Evolutionary conservation across 2,888 invertebrate genomes (phyloP), one percentile per base, ranked within the genome.

Genomic region (Dexiosoma caninum): DNA sequence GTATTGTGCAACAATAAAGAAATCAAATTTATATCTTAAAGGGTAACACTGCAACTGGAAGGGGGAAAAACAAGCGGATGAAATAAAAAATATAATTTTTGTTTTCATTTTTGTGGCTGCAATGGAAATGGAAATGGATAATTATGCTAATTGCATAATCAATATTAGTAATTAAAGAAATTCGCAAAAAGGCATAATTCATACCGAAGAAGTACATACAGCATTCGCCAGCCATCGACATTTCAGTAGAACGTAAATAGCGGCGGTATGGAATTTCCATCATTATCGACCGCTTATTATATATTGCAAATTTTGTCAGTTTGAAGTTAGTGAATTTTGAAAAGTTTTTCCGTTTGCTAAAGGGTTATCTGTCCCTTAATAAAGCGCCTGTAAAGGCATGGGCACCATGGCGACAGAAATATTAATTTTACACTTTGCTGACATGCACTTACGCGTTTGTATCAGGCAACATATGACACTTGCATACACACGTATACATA

Each of bases 361-460:
- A 51, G 14, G 44, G n/a, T 6, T 44, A 19, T 35, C 16, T 57
- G 21, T 23, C 16, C 32, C 12, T 57, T 55, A 67, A 32, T 35
- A 16, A 35, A 23, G 23, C 2, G 32, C 8, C 14, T 9, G 23
- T 9, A 16, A 23, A 51, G 9, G 9, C n/a, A n/a, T n/a, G n/a
- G 21, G 32, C 40, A 8, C 30, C 14, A 32, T 40, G 30, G 23
- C 23, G 42, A 42, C 27, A 6, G n/a, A 44, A 64, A 64, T 55
- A 64, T 55, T 74, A 64, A 74, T 55, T 74, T 74, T 74, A 37
- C 23, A 62, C 53, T 72, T 27, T 44, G 35, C 40, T 71, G 32
- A 55, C 23, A 72, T 44, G 60, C 51, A 19, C 2, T 12, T 30
- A 42, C 14, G 53, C 19, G 23, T n/a, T n/a, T n/a, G n/a, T n/a